Conservation (phyloP, 2,888 invertebrate species). For the Nymphalis urticae region DNA sequence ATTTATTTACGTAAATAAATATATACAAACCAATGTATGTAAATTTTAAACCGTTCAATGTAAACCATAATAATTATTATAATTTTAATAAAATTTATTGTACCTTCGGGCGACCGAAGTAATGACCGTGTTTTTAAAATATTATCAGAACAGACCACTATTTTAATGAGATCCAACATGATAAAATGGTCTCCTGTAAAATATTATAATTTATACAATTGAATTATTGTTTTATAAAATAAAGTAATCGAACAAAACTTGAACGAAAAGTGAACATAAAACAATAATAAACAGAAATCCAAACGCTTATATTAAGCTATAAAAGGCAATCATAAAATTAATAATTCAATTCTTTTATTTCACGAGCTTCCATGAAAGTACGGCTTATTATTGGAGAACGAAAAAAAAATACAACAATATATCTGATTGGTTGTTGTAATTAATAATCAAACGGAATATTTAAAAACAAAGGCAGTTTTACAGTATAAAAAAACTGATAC, state of each 20-base stretch:
- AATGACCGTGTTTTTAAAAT: slow-evolving; percentile 1
- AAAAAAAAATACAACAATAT: neutral
- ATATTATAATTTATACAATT: neutral
- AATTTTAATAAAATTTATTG: slow-evolving; percentile 9
- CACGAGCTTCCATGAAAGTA: no score
- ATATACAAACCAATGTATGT: neutral
- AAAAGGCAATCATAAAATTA: no score
- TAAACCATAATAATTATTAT: slow-evolving; percentile 3
- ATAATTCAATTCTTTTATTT: no score
- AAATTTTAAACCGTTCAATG: neutral
- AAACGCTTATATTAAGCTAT: no score
- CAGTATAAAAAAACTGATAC: slow-evolving; percentile 44
- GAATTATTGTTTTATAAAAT: neutral
- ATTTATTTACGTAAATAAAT: neutral
- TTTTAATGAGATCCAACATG: slow-evolving; percentile 4
- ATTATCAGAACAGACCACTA: slow-evolving; percentile 5
- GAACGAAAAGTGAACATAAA: no score
- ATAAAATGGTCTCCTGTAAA: neutral
- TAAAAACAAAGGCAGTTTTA: slow-evolving; percentile 8
- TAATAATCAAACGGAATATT: slow-evolving; percentile 15
- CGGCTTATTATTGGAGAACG: neutral
- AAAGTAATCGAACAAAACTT: no score
- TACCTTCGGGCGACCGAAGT: slow-evolving; percentile 2
- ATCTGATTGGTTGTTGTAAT: neutral
- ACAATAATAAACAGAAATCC: no score